Evolutionary conservation across 2,797 vertebrate genomes (phyloP), one percentile per base, ranked within the genome.

Genomic region (Centroberyx gerrardi): DNA sequence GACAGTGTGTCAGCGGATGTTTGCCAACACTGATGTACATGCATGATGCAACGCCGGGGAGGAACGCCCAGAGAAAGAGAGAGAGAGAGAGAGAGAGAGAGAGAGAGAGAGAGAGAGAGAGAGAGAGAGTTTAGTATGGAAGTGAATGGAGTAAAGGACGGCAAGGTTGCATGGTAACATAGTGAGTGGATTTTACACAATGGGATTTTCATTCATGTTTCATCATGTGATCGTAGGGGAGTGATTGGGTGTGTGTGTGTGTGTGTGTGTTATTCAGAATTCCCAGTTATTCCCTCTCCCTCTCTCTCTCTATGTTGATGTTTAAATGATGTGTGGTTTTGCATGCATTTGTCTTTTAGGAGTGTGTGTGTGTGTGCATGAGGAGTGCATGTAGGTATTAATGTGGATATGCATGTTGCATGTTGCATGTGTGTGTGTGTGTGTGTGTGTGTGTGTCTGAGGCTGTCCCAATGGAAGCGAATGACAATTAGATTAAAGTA

Each of bases 401-500:
- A 33, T 33, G 33, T 33, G 33, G 4, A 33, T 33, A 36, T 38
- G 38, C 52, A 64, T 52, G 54, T 27, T 82, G 27, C 29, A 28
- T 74, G 63, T 75, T 66, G 67, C 59, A 53, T 69, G 33, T 75
- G 62, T 64, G 52, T 71, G 67, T 68, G 56, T 75, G 46, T 51
- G 52, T 76, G 65, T 64, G 42, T 44, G 67, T 13, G 18, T 60
- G 42, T 31, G 62, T 80, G 61, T 62, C 65, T 69, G n/a, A 54
- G 58, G 36, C 38, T 73, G 79, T 72, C 58, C 62, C 72, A 74
- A 58, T 86, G 82, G 85, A 92, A 90, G 79, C 78, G 87, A 91
- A 92, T 85, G 88, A 87, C 88, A 92, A 94, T 94, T 92, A 87
- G 90, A 93, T 93, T 91, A 88, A 90, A 91, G 81, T 93, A 94